phyloP scores from a whole-genome alignment of 2,113 vertebrate genomes.

The Calidris pygmaea region DNA sequence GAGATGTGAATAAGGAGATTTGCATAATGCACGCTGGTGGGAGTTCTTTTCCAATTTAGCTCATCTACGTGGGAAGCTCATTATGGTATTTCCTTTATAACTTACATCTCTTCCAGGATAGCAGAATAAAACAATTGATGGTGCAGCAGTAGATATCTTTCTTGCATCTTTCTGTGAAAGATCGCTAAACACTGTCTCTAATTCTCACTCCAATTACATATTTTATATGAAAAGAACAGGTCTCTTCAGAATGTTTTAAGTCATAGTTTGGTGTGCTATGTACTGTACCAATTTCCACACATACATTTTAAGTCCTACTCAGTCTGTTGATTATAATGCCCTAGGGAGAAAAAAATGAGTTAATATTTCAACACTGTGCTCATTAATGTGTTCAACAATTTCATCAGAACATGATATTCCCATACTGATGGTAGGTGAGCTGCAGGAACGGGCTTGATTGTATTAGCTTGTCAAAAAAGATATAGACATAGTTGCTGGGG shows the following conservation, averaged over 20 bases:
- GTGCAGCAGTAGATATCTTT: background rate
- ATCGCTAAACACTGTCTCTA: background rate
- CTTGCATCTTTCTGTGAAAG: background rate
- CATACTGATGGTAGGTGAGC: background rate
- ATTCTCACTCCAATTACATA: background rate
- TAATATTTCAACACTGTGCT: conserved; percentile 36
- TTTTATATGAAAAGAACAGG: background rate
- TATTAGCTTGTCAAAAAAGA: conserved; percentile 31
- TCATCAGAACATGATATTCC: background rate
- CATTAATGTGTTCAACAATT: conserved; percentile 37
- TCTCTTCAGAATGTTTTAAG: background rate
- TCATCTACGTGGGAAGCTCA: background rate
- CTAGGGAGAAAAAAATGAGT: conserved; percentile 16
- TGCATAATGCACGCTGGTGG: background rate
- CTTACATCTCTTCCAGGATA: background rate
- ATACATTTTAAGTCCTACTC: background rate
- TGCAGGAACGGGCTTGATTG: background rate
- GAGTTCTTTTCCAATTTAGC: conserved; percentile 8
- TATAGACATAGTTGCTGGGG: background rate
- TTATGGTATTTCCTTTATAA: background rate
- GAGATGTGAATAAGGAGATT: background rate
- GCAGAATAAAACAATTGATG: background rate
- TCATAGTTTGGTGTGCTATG: background rate
- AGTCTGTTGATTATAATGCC: background rate
- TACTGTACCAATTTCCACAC: background rate